Evolutionary conservation across 1,140 invertebrate species (phyloP), one percentile per base, ranked within the genome.

Genomic region (Wasmannia auropunctata): DNA sequence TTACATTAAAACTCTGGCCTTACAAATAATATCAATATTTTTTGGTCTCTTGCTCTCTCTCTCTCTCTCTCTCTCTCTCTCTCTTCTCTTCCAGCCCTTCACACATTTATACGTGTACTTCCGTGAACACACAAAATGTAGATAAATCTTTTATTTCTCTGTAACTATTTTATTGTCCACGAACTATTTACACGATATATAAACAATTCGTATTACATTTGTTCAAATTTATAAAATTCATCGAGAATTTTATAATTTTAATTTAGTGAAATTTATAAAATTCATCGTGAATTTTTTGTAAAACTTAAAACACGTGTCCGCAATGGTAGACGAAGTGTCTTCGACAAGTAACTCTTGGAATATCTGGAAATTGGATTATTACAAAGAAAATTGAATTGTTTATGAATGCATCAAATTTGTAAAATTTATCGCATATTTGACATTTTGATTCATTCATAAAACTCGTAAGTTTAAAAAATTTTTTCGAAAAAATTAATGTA

Each of bases 1-100:
- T 72, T 93, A 93, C 93, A 93, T 94, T 93, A 91, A 85, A 94
- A 90, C 92, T 94, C 92, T 94, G 91, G 74, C 89, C n/a, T 94
- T 94, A 94, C 92, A 93, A 93, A 93, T 91, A 94, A 92, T 93
- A 90, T 91, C 88, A 92, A 83, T 77, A 87, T 86, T 56, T 69
- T 63, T 70, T 81, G 40, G 62, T 85, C 89, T 91, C 86, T 54
- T 5, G 46, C 6, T 56, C 28, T 40, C 60, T 80, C 19, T 56
- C 54, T 46, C 19, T 58, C 28, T 40, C 56, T 79, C 31, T 19
- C 31, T 37, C 25, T 37, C 5, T 54, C 19, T 63, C 46, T 81
- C 37, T 51, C 11, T 31, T 7, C 31, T 10, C 8, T 83, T 92
- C 76, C 5, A n/a, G 8, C 22, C 10, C n/a, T 87, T 90, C 63